Base-by-base conservation (phyloP, 2,888 invertebrate species). In the Volucella inanis region DNA sequence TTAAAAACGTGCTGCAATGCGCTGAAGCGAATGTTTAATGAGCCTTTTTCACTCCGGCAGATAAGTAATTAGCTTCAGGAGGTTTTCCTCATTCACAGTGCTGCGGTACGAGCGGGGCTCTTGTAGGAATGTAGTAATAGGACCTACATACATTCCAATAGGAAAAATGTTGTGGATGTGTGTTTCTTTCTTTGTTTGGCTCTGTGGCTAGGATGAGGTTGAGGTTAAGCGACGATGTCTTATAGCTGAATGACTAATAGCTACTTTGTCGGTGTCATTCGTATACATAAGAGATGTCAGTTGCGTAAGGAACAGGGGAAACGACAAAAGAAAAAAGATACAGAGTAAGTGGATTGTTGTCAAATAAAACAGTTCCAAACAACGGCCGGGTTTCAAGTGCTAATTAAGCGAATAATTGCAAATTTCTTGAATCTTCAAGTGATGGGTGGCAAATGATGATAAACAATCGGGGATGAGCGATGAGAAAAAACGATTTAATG, bases 61-160 rank as follows among this genome's bases (percentile, higher is more conserved):
- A 65, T 71, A 70, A 79, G 75, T 79, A 84, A 84, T 84, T 84
- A 84, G 84, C 79, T 79, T 14, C 43, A 47, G 52, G 54, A 71
- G 68, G 18, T 39, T 38, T 57, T 62, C 1, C 38, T 43, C 8
- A 38, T 39, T 49, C 47, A 45, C 55, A 65, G 45, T 10, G 22
- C 31, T 2, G 8, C 41, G 12, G 8, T 11, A 10, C 11, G 12
- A 50, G 14, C 39, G 14, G 39, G 38, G 55, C 45, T 57, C 55
- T 15, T 61, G 43, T 61, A 61, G 52, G 31, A 64, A 74, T 64
- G 64, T 55, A 54, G 15, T 57, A 67, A 47, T 22, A 49, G 76
- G 50, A 47, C 38, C 31, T 15, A 52, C 52, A 71, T 15, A 52
- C 52, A 71, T 65, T 70, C 57, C 59, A 43, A 45, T 70, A 3